Base-by-base conservation (phyloP, 2,797 vertebrate species). In the Typhlichthys subterraneus region DNA sequence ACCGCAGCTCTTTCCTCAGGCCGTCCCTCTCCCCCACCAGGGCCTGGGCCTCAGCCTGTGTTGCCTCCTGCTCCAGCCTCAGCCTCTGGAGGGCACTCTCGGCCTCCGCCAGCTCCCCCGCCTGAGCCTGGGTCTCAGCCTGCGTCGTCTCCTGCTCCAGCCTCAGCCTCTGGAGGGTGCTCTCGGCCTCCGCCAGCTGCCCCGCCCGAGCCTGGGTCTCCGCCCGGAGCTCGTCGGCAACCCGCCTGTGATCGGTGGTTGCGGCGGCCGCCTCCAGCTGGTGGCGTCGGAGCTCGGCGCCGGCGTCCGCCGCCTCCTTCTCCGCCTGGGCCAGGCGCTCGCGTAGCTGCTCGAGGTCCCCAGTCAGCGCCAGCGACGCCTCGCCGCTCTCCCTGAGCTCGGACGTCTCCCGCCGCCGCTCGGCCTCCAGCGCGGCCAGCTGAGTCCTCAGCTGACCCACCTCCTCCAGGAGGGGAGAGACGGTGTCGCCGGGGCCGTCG, bases 261-360 rank as follows among this genome's bases (percentile, higher is more conserved):
- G 93, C 92, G 0, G 93, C 74, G 0, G 93, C 91, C 2, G 95
- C 92, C 59, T 94, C 93, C 61, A 98, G 82, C 83, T 96, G 97
- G 0, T 93, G 93, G 23, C 93, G 94, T 96, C 96, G 99, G 5
- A 92, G 83, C 19, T 23, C 19, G 63, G 94, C 94, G 23, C 91
- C 87, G 12, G 81, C 80, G 0, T 97, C 95, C 0, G 86, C 79
- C 1, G 94, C 96, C 74, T 98, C 95, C 81, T 95, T 95, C 83
- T 95, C 93, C 17, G 92, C 94, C 0, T 95, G 92, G 49, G 92
- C 90, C 1, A 99, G 89, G 60, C 92, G 94, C 55, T 79, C 88
- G 76, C 91, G 93, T 72, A 98, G 70, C 45, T 95, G 94, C 57
- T 96, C 94, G 0, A 94, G 97, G 63, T 98, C 95, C 64, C 94